Evolutionary conservation across 2,113 vertebrate genomes (phyloP).

Genomic region (Cyphomyrus plagiostoma): DNA sequence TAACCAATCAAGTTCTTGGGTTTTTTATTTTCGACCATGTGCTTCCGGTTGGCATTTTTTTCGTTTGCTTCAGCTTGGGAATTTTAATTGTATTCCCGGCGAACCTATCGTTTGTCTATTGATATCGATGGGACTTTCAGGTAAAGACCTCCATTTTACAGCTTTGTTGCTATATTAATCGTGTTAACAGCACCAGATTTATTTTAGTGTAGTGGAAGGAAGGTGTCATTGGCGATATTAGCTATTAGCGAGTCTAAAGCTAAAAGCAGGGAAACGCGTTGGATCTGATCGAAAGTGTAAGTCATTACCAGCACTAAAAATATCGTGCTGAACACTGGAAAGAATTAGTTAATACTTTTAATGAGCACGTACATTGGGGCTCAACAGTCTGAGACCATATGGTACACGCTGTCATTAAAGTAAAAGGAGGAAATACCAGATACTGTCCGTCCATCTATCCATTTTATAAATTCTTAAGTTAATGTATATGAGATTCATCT

Average conservation of each 20-base stretch:
- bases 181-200: background rate
- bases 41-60: background rate
- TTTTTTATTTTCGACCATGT: background rate
- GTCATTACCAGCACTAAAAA: background rate
- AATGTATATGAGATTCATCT: background rate
- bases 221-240: too few relatives aligned
- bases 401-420: background rate
- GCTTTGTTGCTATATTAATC: too few relatives aligned
- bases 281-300: background rate
- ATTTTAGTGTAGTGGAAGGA: background rate
- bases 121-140: background rate
- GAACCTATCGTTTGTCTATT: background rate
- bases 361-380: background rate
- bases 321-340: background rate
- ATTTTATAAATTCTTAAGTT: too few relatives aligned
- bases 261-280: background rate
- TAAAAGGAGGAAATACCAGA: background rate
- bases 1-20: background rate
- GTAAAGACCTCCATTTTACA: background rate
- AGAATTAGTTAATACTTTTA: background rate
- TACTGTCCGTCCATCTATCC: background rate
- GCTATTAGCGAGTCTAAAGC: too few relatives aligned
- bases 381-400: too few relatives aligned
- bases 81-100: background rate
- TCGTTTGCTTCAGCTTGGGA: background rate